Percentiles rank a stretch among this genome's conserved stretches.
phyloP scores from a whole-genome alignment of 1,140 invertebrate genomes.

The Drosophila pseudoobscura region DNA sequence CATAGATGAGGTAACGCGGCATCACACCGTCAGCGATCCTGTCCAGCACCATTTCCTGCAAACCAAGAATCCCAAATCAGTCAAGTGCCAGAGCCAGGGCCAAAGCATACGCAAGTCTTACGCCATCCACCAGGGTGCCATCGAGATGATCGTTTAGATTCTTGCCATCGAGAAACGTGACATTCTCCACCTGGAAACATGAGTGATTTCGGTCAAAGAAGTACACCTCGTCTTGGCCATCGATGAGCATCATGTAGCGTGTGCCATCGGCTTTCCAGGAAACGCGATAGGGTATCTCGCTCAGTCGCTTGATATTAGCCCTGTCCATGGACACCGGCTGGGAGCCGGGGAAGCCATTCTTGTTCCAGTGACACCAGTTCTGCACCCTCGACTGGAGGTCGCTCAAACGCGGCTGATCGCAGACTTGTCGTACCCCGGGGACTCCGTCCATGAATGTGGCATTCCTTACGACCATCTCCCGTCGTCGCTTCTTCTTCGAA shows the following conservation, averaged over 20 bases:
- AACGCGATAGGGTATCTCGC: conserved; percentile 94
- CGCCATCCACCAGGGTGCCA: conserved; percentile 96
- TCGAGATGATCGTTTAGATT: conserved; percentile 88
- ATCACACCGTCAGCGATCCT: conserved; percentile 89
- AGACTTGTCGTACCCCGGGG: conserved; percentile 86
- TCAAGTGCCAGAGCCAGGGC: not conserved
- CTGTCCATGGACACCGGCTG: conserved; percentile 98
- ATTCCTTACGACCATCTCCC: conserved; percentile 84
- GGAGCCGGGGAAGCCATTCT: conserved; percentile 94
- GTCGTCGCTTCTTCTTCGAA: conserved; percentile 69
- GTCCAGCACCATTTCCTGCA: conserved; percentile 96
- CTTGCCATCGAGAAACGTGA: conserved; percentile 91
- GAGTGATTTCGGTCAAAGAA: conserved; percentile 98
- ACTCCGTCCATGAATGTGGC: conserved; percentile 92
- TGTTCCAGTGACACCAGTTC: conserved; percentile 91
- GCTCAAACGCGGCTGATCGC: conserved; percentile 85
- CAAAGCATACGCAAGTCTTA: conserved; percentile 13
- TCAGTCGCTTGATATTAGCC: conserved; percentile 91
- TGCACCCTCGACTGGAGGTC: conserved; percentile 91
- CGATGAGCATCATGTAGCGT: conserved; percentile 98
- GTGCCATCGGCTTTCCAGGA: conserved; percentile 99
- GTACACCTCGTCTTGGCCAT: conserved; percentile 92
- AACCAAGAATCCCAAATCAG: not conserved
- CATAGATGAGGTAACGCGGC: conserved; percentile 97
- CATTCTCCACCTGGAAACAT: conserved; percentile 93